phyloP scores from a whole-genome alignment of 1,140 invertebrate genomes.

The Drosophila asahinai region DNA sequence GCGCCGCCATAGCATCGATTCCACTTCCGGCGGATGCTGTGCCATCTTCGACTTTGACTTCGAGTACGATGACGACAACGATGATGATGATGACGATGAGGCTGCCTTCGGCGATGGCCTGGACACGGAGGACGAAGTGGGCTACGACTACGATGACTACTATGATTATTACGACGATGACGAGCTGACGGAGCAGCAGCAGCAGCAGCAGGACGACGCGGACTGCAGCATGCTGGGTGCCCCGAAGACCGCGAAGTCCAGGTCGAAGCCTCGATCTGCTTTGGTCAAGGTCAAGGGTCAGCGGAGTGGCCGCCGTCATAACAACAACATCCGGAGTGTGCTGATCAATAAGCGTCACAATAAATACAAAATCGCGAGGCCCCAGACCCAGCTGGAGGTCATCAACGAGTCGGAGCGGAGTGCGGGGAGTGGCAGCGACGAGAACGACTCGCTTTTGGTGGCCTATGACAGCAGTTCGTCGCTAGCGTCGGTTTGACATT shows the following conservation, averaged over 20 bases:
- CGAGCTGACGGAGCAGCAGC: slow-evolving; percentile 58
- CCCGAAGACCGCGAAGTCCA: slow-evolving; percentile 7
- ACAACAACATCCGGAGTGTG: slow-evolving; percentile 81
- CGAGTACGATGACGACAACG: slow-evolving; percentile 70
- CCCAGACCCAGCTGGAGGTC: slow-evolving; percentile 81
- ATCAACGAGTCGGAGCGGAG: slow-evolving; percentile 83
- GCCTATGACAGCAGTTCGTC: slow-evolving; percentile 85
- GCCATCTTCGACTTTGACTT: slow-evolving; percentile 82
- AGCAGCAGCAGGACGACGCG: slow-evolving; percentile 60
- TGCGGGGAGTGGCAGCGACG: slow-evolving; percentile 83
- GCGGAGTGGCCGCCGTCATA: slow-evolving; percentile 44
- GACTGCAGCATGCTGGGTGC: slow-evolving; percentile 77
- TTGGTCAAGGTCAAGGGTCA: slow-evolving; percentile 58
- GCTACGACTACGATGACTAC: slow-evolving; percentile 75
- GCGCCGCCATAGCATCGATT: slow-evolving; percentile 61
- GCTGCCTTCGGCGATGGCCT: slow-evolving; percentile 44
- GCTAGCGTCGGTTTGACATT: slow-evolving; percentile 85
- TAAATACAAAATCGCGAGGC: slow-evolving; percentile 80
- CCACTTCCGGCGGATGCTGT: slow-evolving; percentile 69
- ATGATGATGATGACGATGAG: slow-evolving; percentile 65
- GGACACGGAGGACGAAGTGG: slow-evolving; percentile 58
- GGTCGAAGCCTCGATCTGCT: slow-evolving; percentile 35
- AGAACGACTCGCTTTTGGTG: slow-evolving; percentile 85
- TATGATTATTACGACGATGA: slow-evolving; percentile 73
- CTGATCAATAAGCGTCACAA: slow-evolving; percentile 81